phyloP scores from a whole-genome alignment of 2,888 invertebrate genomes.

The Dolichopus griseipennis region DNA sequence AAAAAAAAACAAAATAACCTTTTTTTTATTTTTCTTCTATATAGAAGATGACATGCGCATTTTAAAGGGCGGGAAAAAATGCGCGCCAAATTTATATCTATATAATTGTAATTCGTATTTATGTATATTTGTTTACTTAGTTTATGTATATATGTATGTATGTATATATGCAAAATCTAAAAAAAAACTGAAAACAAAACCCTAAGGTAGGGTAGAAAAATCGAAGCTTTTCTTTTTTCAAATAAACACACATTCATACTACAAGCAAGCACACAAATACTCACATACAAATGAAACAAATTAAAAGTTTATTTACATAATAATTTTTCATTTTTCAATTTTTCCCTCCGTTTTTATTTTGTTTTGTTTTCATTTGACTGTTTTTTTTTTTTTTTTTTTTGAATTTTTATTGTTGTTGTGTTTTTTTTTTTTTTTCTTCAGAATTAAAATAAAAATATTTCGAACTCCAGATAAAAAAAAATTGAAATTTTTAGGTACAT shows the following conservation, averaged over 20 bases:
- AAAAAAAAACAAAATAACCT: conserved; percentile 5
- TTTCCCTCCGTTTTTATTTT: not conserved
- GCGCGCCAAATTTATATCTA: conserved; percentile 9
- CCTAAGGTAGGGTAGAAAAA: not conserved
- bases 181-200: not conserved
- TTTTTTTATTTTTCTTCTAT: not conserved
- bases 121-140: not conserved
- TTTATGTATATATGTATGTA: not conserved
- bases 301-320: not conserved
- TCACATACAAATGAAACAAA: not conserved
- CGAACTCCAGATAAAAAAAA: too few species aligned
- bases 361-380: too few species aligned
- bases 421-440: too few species aligned
- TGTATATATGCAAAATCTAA: not conserved
- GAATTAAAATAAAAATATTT: too few species aligned
- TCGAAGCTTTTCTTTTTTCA: too few species aligned
- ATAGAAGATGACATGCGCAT: conserved; percentile 8
- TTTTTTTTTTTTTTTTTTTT: too few species aligned
- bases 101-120: not conserved
- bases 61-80: conserved; percentile 11
- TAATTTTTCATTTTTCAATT: conserved; percentile 5
- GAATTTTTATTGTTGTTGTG: too few species aligned
- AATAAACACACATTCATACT: too few species aligned
- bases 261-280: too few species aligned
- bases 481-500: too few species aligned